Percentiles rank a stretch among this genome's conserved stretches.
phyloP scores from a whole-genome alignment of 1,140 invertebrate species.

The Bombus huntii region DNA sequence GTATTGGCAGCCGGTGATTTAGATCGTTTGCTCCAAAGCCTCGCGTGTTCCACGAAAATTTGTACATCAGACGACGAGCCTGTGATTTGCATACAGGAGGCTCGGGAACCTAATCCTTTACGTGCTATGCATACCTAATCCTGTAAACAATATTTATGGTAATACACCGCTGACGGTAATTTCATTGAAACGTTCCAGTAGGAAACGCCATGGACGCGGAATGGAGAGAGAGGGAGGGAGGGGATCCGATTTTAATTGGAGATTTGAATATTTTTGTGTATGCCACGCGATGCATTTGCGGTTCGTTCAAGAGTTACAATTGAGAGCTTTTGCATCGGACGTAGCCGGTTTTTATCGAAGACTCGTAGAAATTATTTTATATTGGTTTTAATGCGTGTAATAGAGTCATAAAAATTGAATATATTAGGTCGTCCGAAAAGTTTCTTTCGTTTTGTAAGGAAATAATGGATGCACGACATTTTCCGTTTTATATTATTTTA shows the following conservation, averaged over 20 bases:
- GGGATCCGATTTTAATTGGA: not conserved
- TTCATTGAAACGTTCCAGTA: slow-evolving; percentile 29
- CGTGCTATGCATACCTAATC: slow-evolving; percentile 50
- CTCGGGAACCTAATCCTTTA: slow-evolving; percentile 37
- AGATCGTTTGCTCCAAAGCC: slow-evolving; percentile 48
- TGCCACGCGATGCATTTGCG: not conserved
- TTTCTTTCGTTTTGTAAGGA: too few relatives aligned
- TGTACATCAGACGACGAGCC: slow-evolving; percentile 38
- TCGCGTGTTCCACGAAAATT: slow-evolving; percentile 50
- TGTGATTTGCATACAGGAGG: slow-evolving; percentile 50
- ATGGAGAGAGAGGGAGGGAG: too few relatives aligned
- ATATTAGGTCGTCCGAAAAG: too few relatives aligned
- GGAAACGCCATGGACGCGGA: not conserved
- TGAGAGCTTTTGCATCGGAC: not conserved
- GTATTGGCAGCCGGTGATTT: slow-evolving; percentile 67
- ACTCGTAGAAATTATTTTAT: not conserved
- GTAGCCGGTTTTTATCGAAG: fast-evolving
- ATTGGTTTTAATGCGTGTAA: too few relatives aligned
- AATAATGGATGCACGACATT: too few relatives aligned
- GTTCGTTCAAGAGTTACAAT: not conserved
- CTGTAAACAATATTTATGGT: slow-evolving; percentile 55
- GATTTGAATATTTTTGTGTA: not conserved
- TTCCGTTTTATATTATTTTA: too few relatives aligned
- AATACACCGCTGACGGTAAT: slow-evolving; percentile 31
- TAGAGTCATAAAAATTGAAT: too few relatives aligned